A percentile compares a stretch with the other conserved stretches of the same genome.
phyloP scores from a whole-genome alignment of 2,797 vertebrate genomes.

The Geotria australis region DNA sequence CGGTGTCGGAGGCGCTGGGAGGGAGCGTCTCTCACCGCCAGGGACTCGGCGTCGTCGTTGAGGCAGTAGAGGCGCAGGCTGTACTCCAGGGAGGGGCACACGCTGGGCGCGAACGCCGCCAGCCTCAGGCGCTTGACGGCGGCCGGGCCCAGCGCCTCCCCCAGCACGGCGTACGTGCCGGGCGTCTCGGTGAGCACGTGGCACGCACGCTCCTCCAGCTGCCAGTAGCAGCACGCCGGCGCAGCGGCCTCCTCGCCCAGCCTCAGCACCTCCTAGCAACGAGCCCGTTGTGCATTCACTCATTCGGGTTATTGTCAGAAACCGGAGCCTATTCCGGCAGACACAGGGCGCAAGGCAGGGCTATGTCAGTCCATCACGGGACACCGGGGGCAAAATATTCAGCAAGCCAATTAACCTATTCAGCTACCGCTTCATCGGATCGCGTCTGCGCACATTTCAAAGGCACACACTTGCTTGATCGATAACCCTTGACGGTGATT shows the following conservation, averaged over 20 bases:
- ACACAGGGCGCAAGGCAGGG: too few relatives aligned
- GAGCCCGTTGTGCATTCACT: too few relatives aligned
- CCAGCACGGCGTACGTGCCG: slow-evolving; percentile 70
- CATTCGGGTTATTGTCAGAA: too few relatives aligned
- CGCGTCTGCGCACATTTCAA: too few relatives aligned
- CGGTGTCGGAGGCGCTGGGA: too few relatives aligned
- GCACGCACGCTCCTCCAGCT: slow-evolving; percentile 64
- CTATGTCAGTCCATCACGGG: too few relatives aligned
- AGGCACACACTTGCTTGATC: too few relatives aligned
- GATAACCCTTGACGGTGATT: too few relatives aligned
- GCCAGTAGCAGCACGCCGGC: slow-evolving; percentile 81
- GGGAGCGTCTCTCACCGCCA: slow-evolving; percentile 27
- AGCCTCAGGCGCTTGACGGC: slow-evolving; percentile 78
- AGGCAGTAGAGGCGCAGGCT: slow-evolving; percentile 90
- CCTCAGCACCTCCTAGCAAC: slow-evolving; percentile 52
- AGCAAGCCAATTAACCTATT: too few relatives aligned
- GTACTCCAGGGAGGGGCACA: slow-evolving; percentile 80
- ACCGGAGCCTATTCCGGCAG: too few relatives aligned
- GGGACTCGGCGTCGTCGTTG: slow-evolving; percentile 68
- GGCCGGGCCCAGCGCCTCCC: slow-evolving; percentile 79
- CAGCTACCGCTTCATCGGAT: too few relatives aligned
- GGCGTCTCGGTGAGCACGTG: slow-evolving; percentile 79
- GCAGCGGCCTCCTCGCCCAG: slow-evolving; percentile 56
- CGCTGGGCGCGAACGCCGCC: slow-evolving; percentile 61
- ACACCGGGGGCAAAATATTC: too few relatives aligned